Base-by-base conservation (phyloP, 2,888 invertebrate genomes). In the Amphiduros pacificus region DNA sequence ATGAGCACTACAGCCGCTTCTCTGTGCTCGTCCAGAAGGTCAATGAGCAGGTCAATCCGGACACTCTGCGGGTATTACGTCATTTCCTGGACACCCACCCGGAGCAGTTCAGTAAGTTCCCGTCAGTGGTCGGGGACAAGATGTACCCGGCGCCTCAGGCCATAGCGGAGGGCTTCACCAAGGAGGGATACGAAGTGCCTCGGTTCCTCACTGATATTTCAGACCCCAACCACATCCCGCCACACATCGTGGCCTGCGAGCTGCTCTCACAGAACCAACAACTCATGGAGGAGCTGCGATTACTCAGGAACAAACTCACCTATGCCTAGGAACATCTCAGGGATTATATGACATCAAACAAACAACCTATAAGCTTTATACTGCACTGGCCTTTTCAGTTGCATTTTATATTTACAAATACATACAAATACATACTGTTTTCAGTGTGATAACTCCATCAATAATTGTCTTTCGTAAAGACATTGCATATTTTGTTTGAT, bases 221-320 rank as follows among this genome's bases (percentile, higher is more conserved):
- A 22, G 60, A 65, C 52, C 57, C 60, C 1, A 58, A 60, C 2
- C 65, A 65, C 29, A 52, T 65, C 1, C 65, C 65, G 5, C 65
- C 65, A 9, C 65, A 65, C 50, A 61, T 65, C 26, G 58, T 65
- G 3, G 65, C 65, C 22, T 65, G 63, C 50, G 61, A 65, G 50
- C 61, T 65, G 26, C 49, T 65, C 11, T 50, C 53, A 2, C 20
- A 61, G 58, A 63, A 65, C 54, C 55, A 24, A 41, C 40, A 49
- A 6, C 58, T 65, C 2, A 27, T 52, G 29, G 55, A 60, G 17
- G 52, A 62, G 53, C n/a, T 62, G 1, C 27, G 5, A 4, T 22
- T 29, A 4, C 32, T 62, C 17, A 28, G 40, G 11, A 31, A 49
- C 24, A 58, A 64, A 36, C 20, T 49, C n/a, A n/a, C n/a, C n/a